Base-by-base conservation (phyloP, 2,888 invertebrate species). In the Rhingia campestris region DNA sequence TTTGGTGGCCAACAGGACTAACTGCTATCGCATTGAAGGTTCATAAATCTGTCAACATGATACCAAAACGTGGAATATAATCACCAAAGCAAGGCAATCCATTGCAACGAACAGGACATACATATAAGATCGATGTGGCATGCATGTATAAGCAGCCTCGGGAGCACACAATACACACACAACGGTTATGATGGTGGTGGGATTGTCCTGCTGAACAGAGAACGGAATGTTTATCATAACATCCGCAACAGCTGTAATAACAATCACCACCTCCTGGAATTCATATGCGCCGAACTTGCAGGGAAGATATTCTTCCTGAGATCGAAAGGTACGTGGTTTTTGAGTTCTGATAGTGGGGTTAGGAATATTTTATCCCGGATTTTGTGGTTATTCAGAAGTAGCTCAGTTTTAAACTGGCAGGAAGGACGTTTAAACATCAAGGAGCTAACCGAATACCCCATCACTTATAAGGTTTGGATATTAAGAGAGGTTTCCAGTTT, bases 1-100 rank as follows among this genome's bases (percentile, higher is more conserved):
- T 56, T 14, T 49, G 59, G 56, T 22, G 47, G 53, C n/a, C 32
- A 32, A 32, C 45, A 64, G 39, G 51, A 56, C 59, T 61, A 61
- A 67, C 77, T 66, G 70, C 64, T 56, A 59, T 66, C 35, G 53
- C 69, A 79, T 66, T 75, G 75, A 70, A 66, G 70, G 84, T 80
- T 75, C 79, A 84, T 80, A 84, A 84, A 79, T 84, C 74, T 74
- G 80, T 84, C 84, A 64, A 75, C 84, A 74, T 84, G 69, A 70
- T 79, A 69, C 74, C 49, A 35, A 33, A 69, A 54, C 43, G 53
- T 69, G 64, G 54, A 70, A 54, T 74, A 69, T 53, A 79, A 74
- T 70, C 64, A 47, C 69, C 54, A 59, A 49, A 64, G 41, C 30
- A 54, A 39, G 35, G 9, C 51, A 6, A 22, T 22, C 69, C 54